Base-by-base conservation (phyloP, 2,113 vertebrate species). In the Mesocricetus auratus region DNA sequence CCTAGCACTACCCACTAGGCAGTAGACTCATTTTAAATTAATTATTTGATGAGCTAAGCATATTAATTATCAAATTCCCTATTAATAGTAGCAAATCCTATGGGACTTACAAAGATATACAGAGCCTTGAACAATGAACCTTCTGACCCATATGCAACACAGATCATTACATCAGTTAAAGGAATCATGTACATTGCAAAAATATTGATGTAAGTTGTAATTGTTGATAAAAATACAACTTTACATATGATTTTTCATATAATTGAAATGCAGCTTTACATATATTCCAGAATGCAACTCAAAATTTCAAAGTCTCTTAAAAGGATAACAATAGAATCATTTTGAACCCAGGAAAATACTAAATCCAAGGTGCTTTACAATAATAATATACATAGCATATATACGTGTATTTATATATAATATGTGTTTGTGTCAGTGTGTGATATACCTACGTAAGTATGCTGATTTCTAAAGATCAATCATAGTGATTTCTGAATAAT, bases 91-190 rank as follows among this genome's bases (percentile, higher is more conserved):
- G 29, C 45, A 36, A 22, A 3, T 69, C 31, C 19, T 50, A 45
- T 19, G 31, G 3, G 2, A 24, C 45, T 24, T 36, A 81, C 10
- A n/a, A 3, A 24, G 1, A 24, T 19, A 24, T 56, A 81, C 10
- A n/a, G 6, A 24, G 1, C 5, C 31, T 69, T 68, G 5, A 68
- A 68, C 9, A 68, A 68, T 31, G 11, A 36, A 10, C 5, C 42
- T 24, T 36, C 0, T 19, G 21, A 2, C 10, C 66, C 16, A 47
- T 45, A 64, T 64, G 15, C 5, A 4, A 42, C 26, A 11, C 0
- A 29, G 45, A 45, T 42, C 17, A 22, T 47, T 50, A 11, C 3
- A n/a, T 17, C 9, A n/a, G 0, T n/a, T 90, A 47, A 2, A 36
- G 53, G 45, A 29, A 89, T 13, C 45, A 19, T 85, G 45, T 42